Percentiles rank a stretch among this genome's conserved stretches.
These are phyloP conservation scores for Euzophera pinguis DNA, from an alignment of 2,888 invertebrate genomes.

Conservation along the genomic window DNA sequence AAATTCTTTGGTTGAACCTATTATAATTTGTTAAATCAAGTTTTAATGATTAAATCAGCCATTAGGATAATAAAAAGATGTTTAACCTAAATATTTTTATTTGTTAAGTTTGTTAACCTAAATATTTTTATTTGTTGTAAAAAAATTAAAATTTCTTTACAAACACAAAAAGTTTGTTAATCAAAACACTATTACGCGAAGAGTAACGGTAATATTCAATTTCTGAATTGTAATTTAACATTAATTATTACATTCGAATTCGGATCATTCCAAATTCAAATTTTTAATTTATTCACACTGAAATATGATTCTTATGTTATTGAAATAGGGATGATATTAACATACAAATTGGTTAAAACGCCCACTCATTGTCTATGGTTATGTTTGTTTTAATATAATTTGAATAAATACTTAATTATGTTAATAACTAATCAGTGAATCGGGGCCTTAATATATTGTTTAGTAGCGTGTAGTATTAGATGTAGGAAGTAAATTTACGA, in stretches of 20 bases:
- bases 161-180: too few relatives aligned
- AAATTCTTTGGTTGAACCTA: too few relatives aligned
- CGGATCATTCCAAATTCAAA: conserved; percentile 18
- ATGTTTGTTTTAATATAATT: conserved; percentile 51
- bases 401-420: conserved; percentile 68
- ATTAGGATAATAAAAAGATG: too few relatives aligned
- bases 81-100: too few relatives aligned
- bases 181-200: too few relatives aligned
- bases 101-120: too few relatives aligned
- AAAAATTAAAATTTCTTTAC: too few relatives aligned
- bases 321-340: conserved; percentile 38
- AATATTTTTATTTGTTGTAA: too few relatives aligned
- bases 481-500: conserved; percentile 4
- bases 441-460: conserved; percentile 29
- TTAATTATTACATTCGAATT: background rate
- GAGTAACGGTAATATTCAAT: background rate
- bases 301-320: conserved; percentile 37
- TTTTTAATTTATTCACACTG: conserved; percentile 26
- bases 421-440: conserved; percentile 44
- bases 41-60: too few relatives aligned
- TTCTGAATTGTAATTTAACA: conserved; percentile 1
- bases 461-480: background rate
- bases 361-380: conserved; percentile 44
- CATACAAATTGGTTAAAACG: conserved; percentile 32
- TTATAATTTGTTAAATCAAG: too few relatives aligned